phyloP scores from a whole-genome alignment of 2,113 vertebrate genomes.

The Arenaria interpres region DNA sequence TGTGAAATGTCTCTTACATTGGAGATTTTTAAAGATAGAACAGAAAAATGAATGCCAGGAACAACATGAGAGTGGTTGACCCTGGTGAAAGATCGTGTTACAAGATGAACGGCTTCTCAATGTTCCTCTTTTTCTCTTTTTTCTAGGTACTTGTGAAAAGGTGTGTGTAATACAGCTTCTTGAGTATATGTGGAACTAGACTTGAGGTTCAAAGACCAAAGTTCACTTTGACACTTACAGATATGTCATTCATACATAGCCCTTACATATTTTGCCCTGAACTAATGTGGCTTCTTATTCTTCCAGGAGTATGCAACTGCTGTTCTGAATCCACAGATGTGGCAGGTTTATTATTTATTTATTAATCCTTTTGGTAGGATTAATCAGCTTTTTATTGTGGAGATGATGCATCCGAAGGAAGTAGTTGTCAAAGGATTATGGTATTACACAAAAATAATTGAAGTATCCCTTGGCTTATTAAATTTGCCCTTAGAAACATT shows the following conservation, averaged over 20 bases:
- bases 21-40: neutral
- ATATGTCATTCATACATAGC: accelerated
- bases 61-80: neutral
- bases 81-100: accelerated
- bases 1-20: neutral
- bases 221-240: neutral
- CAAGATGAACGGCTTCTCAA: neutral
- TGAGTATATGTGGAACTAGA: neutral
- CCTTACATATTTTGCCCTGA: neutral
- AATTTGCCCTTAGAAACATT: conserved; percentile 22
- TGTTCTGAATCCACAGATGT: neutral
- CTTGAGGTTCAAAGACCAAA: neutral
- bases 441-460: conserved; percentile 63
- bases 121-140: neutral
- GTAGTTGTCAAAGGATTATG: conserved; percentile 45
- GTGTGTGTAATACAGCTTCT: neutral
- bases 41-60: neutral
- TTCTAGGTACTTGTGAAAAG: neutral
- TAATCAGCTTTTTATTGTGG: conserved; percentile 23
- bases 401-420: conserved; percentile 49
- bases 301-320: neutral
- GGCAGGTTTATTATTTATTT: accelerated
- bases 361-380: neutral
- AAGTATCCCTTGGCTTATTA: conserved; percentile 24
- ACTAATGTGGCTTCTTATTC: neutral